Conservation (phyloP, 2,113 vertebrate species). For the Labeo rohita region DNA sequence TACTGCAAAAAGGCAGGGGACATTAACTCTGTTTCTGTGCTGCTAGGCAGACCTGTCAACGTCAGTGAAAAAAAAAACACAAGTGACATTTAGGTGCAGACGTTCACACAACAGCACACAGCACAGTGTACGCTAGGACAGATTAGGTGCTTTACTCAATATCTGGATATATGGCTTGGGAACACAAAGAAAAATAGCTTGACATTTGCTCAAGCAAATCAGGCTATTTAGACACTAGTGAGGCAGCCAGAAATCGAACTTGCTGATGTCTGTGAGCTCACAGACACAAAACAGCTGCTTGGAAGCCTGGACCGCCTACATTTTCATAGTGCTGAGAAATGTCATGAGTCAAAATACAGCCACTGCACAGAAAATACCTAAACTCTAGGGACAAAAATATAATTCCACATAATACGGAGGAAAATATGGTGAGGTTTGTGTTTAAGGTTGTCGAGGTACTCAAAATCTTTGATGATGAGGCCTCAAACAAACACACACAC, state of each 20-base stretch:
- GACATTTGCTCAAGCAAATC: constrained; percentile 46
- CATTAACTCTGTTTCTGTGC: background rate
- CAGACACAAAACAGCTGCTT: background rate
- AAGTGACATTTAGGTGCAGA: constrained; percentile 8
- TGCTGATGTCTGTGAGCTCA: constrained; percentile 20
- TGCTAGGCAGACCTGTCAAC: background rate
- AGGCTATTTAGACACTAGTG: constrained; percentile 33
- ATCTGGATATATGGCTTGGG: background rate
- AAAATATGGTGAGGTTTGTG: constrained; percentile 14
- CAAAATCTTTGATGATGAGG: constrained; percentile 30
- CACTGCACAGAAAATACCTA: background rate
- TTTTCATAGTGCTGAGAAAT: constrained; percentile 1
- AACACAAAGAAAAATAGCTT: constrained; percentile 8
- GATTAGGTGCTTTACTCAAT: constrained; percentile 1
- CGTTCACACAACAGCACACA: background rate
- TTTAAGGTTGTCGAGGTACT: background rate
- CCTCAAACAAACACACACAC: background rate
- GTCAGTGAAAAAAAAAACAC: background rate
- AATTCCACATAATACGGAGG: background rate
- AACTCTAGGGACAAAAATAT: background rate
- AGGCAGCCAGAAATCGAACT: background rate
- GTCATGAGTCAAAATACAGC: background rate
- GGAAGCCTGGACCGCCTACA: background rate
- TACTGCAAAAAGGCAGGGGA: background rate
- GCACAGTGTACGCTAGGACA: background rate